Evolutionary conservation across 2,797 vertebrate genomes (phyloP).

Genomic region (Erithacus rubecula): DNA sequence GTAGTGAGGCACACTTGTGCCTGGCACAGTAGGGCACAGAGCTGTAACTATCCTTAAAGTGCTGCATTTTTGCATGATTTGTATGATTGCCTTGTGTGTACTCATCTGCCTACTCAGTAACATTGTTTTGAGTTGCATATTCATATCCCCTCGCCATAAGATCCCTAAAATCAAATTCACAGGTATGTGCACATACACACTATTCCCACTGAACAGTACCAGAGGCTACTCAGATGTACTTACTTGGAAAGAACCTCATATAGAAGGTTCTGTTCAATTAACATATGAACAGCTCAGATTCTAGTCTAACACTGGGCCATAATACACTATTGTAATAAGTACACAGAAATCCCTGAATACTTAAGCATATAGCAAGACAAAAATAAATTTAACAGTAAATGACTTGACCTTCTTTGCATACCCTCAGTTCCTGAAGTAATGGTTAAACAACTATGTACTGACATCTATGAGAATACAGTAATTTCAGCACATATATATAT

Average conservation of each 20-base stretch:
- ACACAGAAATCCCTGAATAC: conserved; percentile 3
- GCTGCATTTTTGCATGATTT: conserved; percentile 15
- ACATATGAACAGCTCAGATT: neutral
- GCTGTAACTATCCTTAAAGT: neutral
- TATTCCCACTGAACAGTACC: neutral
- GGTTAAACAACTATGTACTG: neutral
- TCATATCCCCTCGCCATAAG: neutral
- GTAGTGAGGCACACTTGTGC: neutral
- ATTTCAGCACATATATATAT: neutral
- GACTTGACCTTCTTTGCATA: neutral
- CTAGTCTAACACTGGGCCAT: neutral
- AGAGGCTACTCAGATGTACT: neutral
- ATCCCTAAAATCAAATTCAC: neutral
- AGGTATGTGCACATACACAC: neutral
- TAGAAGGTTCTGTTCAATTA: neutral
- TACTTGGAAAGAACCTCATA: neutral
- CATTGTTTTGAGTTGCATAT: neutral
- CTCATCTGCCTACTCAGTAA: neutral
- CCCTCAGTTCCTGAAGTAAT: neutral
- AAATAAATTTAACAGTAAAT: neutral
- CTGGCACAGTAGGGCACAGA: neutral
- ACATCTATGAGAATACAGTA: neutral
- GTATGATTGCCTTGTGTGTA: neutral
- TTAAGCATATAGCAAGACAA: neutral
- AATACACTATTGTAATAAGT: neutral